phyloP scores from a whole-genome alignment of 2,113 vertebrate genomes.

The Chinchilla lanigera region DNA sequence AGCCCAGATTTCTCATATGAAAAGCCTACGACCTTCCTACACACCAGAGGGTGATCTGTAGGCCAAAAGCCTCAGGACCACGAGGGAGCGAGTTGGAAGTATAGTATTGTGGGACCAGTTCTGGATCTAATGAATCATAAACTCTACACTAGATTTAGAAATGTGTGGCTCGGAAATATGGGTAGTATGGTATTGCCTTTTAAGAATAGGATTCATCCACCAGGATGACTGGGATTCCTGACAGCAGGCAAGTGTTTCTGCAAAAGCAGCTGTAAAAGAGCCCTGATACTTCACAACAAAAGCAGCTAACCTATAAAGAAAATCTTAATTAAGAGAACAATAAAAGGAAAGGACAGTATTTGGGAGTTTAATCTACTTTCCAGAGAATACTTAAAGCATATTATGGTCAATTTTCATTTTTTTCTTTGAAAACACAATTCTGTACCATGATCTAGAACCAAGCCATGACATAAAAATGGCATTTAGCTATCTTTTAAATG shows the following conservation, averaged over 20 bases:
- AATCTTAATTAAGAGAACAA: slow-evolving; percentile 40
- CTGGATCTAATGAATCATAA: slow-evolving; percentile 20
- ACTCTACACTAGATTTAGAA: neutral
- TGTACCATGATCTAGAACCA: slow-evolving; percentile 4
- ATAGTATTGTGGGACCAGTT: neutral
- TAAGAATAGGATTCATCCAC: neutral
- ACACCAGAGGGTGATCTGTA: neutral
- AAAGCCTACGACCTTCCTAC: slow-evolving; percentile 53
- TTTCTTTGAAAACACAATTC: slow-evolving; percentile 9
- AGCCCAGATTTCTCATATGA: slow-evolving; percentile 71
- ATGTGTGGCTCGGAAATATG: neutral
- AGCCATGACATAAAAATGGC: neutral
- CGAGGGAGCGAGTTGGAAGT: neutral
- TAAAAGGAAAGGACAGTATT: slow-evolving; percentile 7
- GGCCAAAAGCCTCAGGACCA: slow-evolving; percentile 2
- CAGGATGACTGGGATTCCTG: neutral
- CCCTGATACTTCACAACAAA: neutral
- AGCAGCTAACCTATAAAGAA: neutral
- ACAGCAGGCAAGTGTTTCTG: neutral
- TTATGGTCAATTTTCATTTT: slow-evolving; percentile 38
- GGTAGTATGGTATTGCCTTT: neutral
- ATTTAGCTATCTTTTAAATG: slow-evolving; percentile 50
- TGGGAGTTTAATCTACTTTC: slow-evolving; percentile 16
- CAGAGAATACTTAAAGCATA: slow-evolving; percentile 13
- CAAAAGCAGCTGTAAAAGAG: slow-evolving; percentile 30